Conservation (phyloP, 1,140 invertebrate species). For the Aphaenogaster floridana region DNA sequence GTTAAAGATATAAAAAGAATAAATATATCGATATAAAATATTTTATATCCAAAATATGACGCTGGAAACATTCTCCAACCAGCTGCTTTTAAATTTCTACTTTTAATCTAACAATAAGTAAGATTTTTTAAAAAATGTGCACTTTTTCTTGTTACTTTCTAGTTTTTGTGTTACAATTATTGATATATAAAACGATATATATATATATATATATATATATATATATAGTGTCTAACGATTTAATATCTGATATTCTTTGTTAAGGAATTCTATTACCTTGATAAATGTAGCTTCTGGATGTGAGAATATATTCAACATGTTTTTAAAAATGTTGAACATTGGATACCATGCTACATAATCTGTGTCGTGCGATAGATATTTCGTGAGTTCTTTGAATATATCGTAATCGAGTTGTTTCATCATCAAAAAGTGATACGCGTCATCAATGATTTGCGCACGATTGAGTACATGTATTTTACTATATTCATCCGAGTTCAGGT, state of each 20-base stretch:
- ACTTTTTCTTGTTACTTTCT: too few species aligned
- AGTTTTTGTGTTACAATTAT: too few species aligned
- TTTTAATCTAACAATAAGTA: too few species aligned
- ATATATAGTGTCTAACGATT: neutral
- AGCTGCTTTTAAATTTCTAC: too few species aligned
- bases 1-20: too few species aligned
- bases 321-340: neutral
- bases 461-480: neutral
- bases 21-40: too few species aligned
- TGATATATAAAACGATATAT: too few species aligned
- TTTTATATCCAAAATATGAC: too few species aligned
- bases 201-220: too few species aligned
- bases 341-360: neutral
- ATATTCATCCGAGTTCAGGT: neutral
- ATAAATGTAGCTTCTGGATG: neutral
- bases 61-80: too few species aligned
- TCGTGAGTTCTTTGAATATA: neutral
- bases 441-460: neutral
- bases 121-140: too few species aligned
- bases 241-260: neutral
- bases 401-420: neutral
- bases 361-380: neutral
- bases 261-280: neutral
- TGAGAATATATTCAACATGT: neutral
- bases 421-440: neutral